A percentile compares a stretch with the other conserved stretches of the same genome.
Evolutionary conservation across 2,113 vertebrate species (phyloP).

Genomic region (Pelodiscus sinensis): DNA sequence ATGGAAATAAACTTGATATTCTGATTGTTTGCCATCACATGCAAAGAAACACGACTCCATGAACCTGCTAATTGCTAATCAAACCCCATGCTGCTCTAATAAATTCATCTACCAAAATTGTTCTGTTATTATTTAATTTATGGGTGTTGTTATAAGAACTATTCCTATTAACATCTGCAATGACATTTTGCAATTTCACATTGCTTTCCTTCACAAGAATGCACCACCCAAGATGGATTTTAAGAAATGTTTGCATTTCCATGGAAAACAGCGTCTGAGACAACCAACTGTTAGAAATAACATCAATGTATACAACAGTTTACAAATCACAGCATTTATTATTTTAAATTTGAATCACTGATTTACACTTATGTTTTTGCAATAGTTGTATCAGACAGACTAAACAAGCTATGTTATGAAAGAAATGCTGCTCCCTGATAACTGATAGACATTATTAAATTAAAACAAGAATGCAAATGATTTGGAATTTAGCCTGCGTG

Average conservation of each 20-base stretch:
- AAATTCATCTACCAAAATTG: conserved; percentile 52
- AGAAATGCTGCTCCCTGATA: not conserved
- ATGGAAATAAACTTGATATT: conserved; percentile 12
- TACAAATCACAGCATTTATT: not conserved
- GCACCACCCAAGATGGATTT: not conserved
- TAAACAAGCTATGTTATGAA: not conserved
- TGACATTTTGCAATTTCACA: conserved; percentile 24
- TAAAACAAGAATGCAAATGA: not conserved
- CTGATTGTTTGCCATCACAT: conserved; percentile 53
- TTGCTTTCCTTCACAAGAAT: conserved; percentile 27
- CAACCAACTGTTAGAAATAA: not conserved
- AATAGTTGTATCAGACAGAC: not conserved
- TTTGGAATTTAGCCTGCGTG: not conserved
- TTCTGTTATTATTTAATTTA: conserved; percentile 76
- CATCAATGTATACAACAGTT: not conserved
- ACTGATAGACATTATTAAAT: not conserved
- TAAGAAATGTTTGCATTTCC: conserved; percentile 30
- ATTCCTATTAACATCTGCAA: conserved; percentile 62
- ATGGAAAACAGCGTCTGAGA: conserved; percentile 28
- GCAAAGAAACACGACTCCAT: conserved; percentile 52
- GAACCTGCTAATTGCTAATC: conserved; percentile 68
- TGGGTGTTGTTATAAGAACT: conserved; percentile 59
- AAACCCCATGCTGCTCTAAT: conserved; percentile 38
- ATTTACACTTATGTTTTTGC: not conserved
- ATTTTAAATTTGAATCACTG: not conserved